A percentile compares a stretch with the other conserved stretches of the same genome.
phyloP scores from a whole-genome alignment of 2,797 vertebrate genomes.

The Pipistrellus pipistrellus region DNA sequence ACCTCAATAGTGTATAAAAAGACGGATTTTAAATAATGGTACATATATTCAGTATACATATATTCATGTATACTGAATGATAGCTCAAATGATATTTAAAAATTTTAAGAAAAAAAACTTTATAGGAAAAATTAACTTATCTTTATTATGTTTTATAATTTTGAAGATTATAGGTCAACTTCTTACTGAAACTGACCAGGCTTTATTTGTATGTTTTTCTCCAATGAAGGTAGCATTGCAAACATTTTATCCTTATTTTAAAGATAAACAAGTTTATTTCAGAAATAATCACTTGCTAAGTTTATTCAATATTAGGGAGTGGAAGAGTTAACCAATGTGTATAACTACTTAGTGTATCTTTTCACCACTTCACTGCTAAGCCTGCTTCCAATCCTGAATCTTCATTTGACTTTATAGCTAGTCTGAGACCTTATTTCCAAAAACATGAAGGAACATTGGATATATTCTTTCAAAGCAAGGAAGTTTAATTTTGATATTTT shows the following conservation, averaged over 20 bases:
- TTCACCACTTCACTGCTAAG: neutral
- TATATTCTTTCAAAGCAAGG: neutral
- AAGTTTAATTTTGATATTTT: neutral
- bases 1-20: neutral
- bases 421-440: neutral
- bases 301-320: neutral
- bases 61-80: slow-evolving; percentile 1
- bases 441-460: neutral
- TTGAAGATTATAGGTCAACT: neutral
- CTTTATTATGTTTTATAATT: neutral
- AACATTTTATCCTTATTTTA: neutral
- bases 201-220: neutral
- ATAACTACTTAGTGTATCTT: neutral
- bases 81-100: slow-evolving; percentile 6
- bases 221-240: neutral
- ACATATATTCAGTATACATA: no score
- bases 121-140: neutral
- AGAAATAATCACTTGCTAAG: neutral
- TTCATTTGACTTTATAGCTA: neutral
- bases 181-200: neutral
- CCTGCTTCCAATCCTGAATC: neutral
- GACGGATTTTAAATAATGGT: neutral
- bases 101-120: slow-evolving; percentile 2
- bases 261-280: neutral
- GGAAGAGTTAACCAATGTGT: neutral